Evolutionary conservation across 2,797 vertebrate genomes (phyloP), one percentile per base, ranked within the genome.

Genomic region (Mionectes olivaceus): DNA sequence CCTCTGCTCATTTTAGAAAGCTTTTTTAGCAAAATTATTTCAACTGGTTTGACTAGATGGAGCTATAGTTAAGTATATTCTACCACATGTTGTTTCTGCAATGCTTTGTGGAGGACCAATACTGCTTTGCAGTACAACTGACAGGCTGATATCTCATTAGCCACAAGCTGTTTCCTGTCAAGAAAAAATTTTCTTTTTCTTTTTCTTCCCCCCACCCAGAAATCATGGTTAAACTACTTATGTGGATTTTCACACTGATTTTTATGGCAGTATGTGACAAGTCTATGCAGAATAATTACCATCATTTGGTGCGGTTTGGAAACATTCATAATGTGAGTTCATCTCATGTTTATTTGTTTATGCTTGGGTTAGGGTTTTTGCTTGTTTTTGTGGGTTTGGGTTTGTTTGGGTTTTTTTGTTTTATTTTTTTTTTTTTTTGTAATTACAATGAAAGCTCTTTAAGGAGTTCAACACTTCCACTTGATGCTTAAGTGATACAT

Each of bases 361-460:
- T 37, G 5, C 39, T 67, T 77, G 19, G 14, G 16, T 55, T 53
- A 28, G 5, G 5, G 13, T 59, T 43, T 50, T 60, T 46, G 3
- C 27, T 60, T 49, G 10, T 9, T 37, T 76, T 49, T 61, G 13
- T 28, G 10, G 7, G 4, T 60, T 52, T 41, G 25, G 14, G 19
- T 13, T 69, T 37, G 32, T 21, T 49, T 17, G 17, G 1, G 16
- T 41, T 10, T 82, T 59, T 8, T 5, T 3, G 22, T 10, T n/a
- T 5, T 8, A 5, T 3, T 11, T 16, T 46, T 1, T 10, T 28
- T 32, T 56, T 13, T 50, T 95, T 78, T 82, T 59, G 35, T 75
- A 90, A 70, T 83, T 85, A 89, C 60, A 89, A 53, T 70, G 33
- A 89, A 94, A 94, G 59, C 47, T 90, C 15, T 77, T 83, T 52